Base-by-base conservation (phyloP, 2,797 vertebrate genomes). In the Mus caroli region DNA sequence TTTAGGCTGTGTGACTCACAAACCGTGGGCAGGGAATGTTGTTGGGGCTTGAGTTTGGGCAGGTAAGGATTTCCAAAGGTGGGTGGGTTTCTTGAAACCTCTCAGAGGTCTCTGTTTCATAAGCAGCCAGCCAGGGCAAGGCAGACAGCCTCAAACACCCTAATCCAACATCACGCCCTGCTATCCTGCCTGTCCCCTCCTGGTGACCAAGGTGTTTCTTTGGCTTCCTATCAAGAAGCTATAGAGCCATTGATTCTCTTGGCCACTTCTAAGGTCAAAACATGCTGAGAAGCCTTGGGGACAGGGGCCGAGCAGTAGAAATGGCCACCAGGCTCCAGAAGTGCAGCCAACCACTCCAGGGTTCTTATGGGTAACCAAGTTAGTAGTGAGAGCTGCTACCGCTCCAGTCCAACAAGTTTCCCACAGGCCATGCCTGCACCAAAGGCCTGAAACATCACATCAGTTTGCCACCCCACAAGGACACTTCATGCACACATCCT, bases 51-150 rank as follows among this genome's bases (percentile, higher is more conserved):
- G 97, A 95, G 90, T 2, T 10, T 71, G 71, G 91, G 76, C 62
- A 2, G 76, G 76, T 54, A 19, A 88, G 92, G 95, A 83, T 73
- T 91, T 94, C 92, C 97, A 91, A 84, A 95, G 96, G 40, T 24
- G 78, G 90, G 83, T 79, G 96, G 95, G 97, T 94, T 96, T 94
- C 88, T 75, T 62, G 91, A 85, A 94, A 85, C 95, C 80, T 91
- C 89, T 80, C 0, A n/a, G 69, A 73, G 28, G 60, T 37, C 56
- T 64, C 46, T 50, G 1, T 82, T 90, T 96, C 95, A 91, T 80
- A 80, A 91, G 43, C 83, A 37, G 78, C 82, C 31, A 17, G 64
- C 93, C 64, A 80, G 86, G 94, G 79, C 13, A 71, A 75, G 95
- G 94, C 78, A 19, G 31, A 20, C 50, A 56, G n/a, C 69, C 76